phyloP scores from a whole-genome alignment of 2,797 vertebrate species.

The Cirrhinus mrigala region DNA sequence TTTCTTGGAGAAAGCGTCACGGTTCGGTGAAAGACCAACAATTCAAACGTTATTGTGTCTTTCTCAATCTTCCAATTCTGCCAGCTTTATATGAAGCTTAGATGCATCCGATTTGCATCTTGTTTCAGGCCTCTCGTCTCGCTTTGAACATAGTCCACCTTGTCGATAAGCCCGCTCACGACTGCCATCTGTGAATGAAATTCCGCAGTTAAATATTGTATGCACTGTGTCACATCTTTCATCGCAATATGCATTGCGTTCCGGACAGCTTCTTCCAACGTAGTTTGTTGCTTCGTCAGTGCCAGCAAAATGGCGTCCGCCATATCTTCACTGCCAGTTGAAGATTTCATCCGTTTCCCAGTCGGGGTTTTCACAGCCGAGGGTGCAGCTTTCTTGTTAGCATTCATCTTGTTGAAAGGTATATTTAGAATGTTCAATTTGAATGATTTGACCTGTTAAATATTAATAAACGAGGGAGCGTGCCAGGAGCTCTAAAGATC shows the following conservation, averaged over 20 bases:
- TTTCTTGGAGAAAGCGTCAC: neutral
- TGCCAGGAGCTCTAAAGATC: neutral
- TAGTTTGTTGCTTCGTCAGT: neutral
- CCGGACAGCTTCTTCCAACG: neutral
- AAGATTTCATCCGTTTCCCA: neutral
- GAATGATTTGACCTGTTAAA: neutral
- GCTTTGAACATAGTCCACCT: too few relatives aligned
- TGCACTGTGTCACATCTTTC: neutral
- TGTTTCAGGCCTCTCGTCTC: too few relatives aligned
- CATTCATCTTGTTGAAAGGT: neutral
- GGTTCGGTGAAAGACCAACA: neutral
- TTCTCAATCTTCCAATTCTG: neutral
- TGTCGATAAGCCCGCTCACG: too few relatives aligned
- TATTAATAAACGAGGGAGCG: neutral
- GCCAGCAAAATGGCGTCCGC: neutral
- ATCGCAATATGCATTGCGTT: neutral
- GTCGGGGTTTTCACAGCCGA: neutral
- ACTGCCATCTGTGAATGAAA: neutral
- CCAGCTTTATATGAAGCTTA: too few relatives aligned
- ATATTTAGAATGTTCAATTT: neutral
- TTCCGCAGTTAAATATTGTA: neutral
- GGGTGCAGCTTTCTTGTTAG: neutral
- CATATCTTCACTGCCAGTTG: neutral
- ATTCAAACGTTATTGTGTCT: neutral
- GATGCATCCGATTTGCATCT: too few relatives aligned